phyloP scores from a whole-genome alignment of 2,888 invertebrate genomes.

The Tetranychus truncatus region DNA sequence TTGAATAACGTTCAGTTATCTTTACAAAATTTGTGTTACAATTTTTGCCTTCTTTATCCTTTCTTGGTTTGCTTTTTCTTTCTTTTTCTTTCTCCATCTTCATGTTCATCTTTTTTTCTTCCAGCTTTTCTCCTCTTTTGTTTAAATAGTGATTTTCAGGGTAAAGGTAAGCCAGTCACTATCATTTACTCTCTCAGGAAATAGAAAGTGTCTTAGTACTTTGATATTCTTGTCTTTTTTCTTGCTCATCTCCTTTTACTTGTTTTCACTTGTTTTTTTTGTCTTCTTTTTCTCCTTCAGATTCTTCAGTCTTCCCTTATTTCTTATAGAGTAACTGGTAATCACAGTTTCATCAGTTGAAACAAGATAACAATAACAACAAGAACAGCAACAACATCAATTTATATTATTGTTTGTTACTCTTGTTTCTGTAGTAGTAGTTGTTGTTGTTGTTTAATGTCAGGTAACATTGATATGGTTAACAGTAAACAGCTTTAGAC shows the following conservation, averaged over 20 bases:
- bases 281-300: not conserved
- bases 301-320: not conserved
- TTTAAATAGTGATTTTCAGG: not conserved
- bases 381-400: not conserved
- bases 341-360: not conserved
- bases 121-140: not conserved
- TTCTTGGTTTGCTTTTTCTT: not conserved
- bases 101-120: not conserved
- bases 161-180: not conserved
- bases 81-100: not conserved
- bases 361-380: not conserved
- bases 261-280: not conserved
- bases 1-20: not conserved
- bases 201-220: not conserved
- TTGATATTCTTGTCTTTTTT: not conserved
- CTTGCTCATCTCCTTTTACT: not conserved
- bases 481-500: not conserved
- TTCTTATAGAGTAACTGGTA: not conserved
- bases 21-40: too few species aligned
- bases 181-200: not conserved
- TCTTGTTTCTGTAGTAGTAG: not conserved
- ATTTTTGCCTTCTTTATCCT: not conserved
- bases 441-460: not conserved
- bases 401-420: slow-evolving; percentile 1
- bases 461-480: not conserved